Evolutionary conservation across 1,140 invertebrate genomes (phyloP), one percentile per base, ranked within the genome.

Genomic region (Cherax quadricarinatus): DNA sequence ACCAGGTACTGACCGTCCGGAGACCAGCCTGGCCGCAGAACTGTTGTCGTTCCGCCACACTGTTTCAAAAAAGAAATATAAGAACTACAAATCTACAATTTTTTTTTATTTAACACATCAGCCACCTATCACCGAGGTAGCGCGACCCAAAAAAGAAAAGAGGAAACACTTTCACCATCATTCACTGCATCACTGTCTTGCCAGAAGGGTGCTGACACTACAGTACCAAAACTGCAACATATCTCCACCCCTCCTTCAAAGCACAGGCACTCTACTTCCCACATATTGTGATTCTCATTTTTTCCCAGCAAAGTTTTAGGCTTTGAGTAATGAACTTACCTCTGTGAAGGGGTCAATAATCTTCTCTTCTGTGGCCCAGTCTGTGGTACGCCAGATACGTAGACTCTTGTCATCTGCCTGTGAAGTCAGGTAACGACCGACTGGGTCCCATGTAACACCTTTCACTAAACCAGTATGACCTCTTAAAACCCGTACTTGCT

Each of bases 371-470:
- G 97, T 96, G 24, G 97, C 96, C 99, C 99, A 99, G 95, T 99
- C 98, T 6, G 96, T 96, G 0, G 98, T 99, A 94, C 98, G 96
- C 99, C 99, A 99, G 49, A 99, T 97, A 94, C 98, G 96, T 9
- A 99, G 95, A 66, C 97, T 98, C 94, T 98, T 98, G 95, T 99
- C 99, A 95, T 99, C 99, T 4, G 98, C 98, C 95, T 99, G 99
- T 49, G 98, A 98, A 4, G 98, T 98, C 62, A 99, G 95, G 95
- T 99, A 99, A 95, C 99, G 99, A 1, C 99, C 99, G 88, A 99
- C 97, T 1, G 99, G 99, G 96, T 99, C 99, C 98, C 99, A 99
- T n/a, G 98, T 97, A 14, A 99, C 98, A 30, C 99, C 99, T 96
- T 99, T 99, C 0, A 99, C 98, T 93, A 99, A 96, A 6, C 98